Evolutionary conservation across 1,140 invertebrate species (phyloP), one percentile per base, ranked within the genome.

Genomic region (Matsumurasca onukii): DNA sequence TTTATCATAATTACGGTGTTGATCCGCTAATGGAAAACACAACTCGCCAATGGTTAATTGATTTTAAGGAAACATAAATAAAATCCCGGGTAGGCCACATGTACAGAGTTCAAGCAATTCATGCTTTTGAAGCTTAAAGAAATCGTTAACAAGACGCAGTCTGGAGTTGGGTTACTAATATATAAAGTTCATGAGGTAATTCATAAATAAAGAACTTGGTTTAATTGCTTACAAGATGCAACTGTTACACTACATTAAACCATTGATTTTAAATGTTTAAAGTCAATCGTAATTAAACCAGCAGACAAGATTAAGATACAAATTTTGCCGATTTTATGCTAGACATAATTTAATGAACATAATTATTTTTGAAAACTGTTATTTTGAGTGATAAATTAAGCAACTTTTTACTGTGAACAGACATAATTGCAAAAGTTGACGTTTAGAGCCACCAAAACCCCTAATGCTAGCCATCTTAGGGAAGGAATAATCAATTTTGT

Each of bases 81-180:
- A n/a, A n/a, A n/a, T n/a, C n/a, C n/a, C n/a, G n/a, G n/a, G n/a
- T n/a, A n/a, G n/a, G n/a, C n/a, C n/a, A n/a, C n/a, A n/a, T n/a
- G n/a, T n/a, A n/a, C n/a, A n/a, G n/a, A n/a, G n/a, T n/a, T n/a
- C n/a, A n/a, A n/a, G n/a, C n/a, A n/a, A n/a, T n/a, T n/a, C n/a
- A n/a, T n/a, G n/a, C n/a, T n/a, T n/a, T n/a, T n/a, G n/a, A n/a
- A n/a, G n/a, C n/a, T n/a, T n/a, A n/a, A 51, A 9, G 49, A 51
- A 20, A 51, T 51, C n/a, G n/a, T 51, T 51, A n/a, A 51, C 49
- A 51, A 51, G 49, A 51, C 49, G 49, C 49, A 51, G 49, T 51
- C 49, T 51, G 49, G 49, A 51, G 49, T 51, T 51, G 5, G 49
- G n/a, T 51, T 51, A 51, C 49, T 22, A 51, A 51, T 17, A 51